phyloP scores from a whole-genome alignment of 2,113 vertebrate genomes.

The Acinonyx jubatus region DNA sequence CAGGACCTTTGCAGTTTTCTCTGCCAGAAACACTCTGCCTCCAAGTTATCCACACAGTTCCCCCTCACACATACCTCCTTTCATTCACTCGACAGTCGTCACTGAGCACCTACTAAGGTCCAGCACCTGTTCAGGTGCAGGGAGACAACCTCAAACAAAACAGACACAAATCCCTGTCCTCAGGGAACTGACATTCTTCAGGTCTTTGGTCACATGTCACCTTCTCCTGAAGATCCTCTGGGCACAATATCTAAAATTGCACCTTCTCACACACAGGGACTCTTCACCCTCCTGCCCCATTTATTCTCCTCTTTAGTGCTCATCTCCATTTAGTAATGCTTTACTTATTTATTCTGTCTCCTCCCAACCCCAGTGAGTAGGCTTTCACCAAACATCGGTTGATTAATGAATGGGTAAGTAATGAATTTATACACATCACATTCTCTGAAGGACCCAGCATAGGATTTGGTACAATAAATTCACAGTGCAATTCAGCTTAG shows the following conservation, averaged over 20 bases:
- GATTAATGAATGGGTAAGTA: background rate
- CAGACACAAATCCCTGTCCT: background rate
- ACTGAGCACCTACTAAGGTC: background rate
- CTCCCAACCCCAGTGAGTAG: background rate
- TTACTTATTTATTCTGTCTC: background rate
- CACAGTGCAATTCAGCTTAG: background rate
- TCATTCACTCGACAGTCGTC: background rate
- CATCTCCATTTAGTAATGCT: background rate
- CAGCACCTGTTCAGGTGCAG: background rate
- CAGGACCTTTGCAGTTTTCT: background rate
- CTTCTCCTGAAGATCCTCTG: background rate
- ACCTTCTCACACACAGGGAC: background rate
- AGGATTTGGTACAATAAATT: background rate
- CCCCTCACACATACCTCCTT: background rate
- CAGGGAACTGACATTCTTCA: background rate
- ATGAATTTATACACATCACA: background rate
- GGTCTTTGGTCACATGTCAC: background rate
- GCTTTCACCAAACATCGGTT: background rate
- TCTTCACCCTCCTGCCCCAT: background rate
- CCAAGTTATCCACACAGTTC: background rate
- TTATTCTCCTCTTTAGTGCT: background rate
- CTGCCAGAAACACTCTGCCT: background rate
- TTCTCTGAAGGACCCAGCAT: background rate
- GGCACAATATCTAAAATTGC: background rate
- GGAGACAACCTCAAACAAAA: background rate